Percentiles rank a stretch among this genome's conserved stretches.
These are phyloP conservation scores for Marmota flaviventris DNA, from an alignment of 2,113 vertebrate genomes.

Conservation along the genomic window DNA sequence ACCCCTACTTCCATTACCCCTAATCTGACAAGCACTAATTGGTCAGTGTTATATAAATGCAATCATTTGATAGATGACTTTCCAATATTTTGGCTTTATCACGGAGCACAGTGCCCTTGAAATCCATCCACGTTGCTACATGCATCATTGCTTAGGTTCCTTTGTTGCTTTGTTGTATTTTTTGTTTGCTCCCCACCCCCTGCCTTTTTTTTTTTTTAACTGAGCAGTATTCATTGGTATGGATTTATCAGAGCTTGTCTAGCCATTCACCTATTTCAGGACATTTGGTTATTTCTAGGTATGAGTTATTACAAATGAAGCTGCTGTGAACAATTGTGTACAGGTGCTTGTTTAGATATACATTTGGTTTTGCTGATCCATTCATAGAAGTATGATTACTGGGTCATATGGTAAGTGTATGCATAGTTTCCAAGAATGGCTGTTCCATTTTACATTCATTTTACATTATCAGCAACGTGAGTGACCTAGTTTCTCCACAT, in stretches of 20 bases:
- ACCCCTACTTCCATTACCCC: rapidly evolving
- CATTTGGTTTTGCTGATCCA: slow-evolving; percentile 23
- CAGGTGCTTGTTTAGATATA: background rate
- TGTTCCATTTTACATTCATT: background rate
- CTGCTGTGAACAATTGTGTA: background rate
- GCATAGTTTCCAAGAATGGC: background rate
- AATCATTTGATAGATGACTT: background rate
- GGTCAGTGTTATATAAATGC: background rate
- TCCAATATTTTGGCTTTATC: background rate
- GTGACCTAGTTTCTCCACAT: background rate
- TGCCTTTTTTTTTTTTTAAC: background rate
- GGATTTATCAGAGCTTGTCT: background rate
- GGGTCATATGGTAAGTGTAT: background rate
- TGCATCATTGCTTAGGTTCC: background rate
- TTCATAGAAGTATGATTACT: background rate
- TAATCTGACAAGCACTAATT: background rate
- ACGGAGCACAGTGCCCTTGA: background rate
- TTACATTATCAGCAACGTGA: background rate
- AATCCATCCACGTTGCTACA: background rate
- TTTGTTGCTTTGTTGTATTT: background rate
- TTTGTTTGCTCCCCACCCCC: background rate
- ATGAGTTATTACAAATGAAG: background rate
- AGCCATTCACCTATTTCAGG: background rate
- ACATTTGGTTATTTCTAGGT: background rate
- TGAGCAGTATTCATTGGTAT: background rate